A percentile compares a stretch with the other conserved stretches of the same genome.
phyloP scores from a whole-genome alignment of 92 coral and sea anemone species.

The Paramuricea clavata region DNA sequence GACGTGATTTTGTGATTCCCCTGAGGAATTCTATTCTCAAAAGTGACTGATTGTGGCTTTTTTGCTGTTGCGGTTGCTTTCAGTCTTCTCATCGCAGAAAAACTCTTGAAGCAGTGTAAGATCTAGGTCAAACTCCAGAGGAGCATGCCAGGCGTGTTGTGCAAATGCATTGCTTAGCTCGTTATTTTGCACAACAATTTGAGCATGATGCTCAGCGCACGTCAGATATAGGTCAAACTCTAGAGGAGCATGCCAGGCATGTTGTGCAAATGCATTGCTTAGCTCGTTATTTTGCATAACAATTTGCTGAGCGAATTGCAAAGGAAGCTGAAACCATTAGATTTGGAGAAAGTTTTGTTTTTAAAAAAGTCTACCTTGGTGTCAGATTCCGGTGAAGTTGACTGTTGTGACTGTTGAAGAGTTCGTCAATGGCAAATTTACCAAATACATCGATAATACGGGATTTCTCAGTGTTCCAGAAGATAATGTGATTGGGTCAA shows the following conservation, averaged over 20 bases:
- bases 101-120: not conserved
- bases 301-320: slow-evolving; percentile 3
- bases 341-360: not conserved
- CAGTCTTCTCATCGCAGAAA: no score
- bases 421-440: slow-evolving; percentile 2
- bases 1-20: no score
- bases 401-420: slow-evolving; percentile 6
- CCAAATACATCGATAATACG: slow-evolving; percentile 1
- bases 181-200: slow-evolving; percentile 15
- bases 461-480: not conserved
- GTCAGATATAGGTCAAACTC: not conserved
- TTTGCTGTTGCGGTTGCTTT: no score
- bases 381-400: slow-evolving; percentile 6
- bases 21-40: no score
- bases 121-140: slow-evolving; percentile 4
- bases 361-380: not conserved
- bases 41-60: no score
- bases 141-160: slow-evolving; percentile 2
- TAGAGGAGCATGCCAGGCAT: not conserved
- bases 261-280: slow-evolving; percentile 16
- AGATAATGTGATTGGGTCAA: not conserved
- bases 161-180: slow-evolving; percentile 17
- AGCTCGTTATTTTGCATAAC: slow-evolving; percentile 13
- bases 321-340: not conserved
- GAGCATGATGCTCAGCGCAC: no score